A percentile compares a stretch with the other conserved stretches of the same genome.
Evolutionary conservation across 2,797 vertebrate genomes (phyloP).

Genomic region (Sciurus vulgaris): DNA sequence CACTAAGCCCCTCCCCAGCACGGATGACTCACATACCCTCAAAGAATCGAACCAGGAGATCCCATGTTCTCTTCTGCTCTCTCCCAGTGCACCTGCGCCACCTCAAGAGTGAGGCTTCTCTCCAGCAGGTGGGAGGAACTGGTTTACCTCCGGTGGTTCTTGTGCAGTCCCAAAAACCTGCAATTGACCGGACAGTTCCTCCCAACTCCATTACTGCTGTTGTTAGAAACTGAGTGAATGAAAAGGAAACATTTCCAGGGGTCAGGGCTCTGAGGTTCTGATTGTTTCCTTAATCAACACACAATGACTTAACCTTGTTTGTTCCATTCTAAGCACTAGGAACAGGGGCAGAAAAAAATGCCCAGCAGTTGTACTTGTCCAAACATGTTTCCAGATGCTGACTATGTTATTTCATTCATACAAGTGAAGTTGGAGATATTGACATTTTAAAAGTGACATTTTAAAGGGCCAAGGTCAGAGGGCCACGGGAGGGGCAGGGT

Average conservation of each 20-base stretch:
- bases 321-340: not conserved
- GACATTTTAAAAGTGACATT: not conserved
- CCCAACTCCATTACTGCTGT: not conserved
- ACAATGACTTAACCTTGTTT: not conserved
- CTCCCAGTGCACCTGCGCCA: not conserved
- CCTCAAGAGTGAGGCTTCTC: not conserved
- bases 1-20: not conserved
- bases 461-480: not conserved
- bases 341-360: not conserved
- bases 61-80: not conserved
- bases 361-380: not conserved
- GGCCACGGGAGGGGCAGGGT: not conserved
- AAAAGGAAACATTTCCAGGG: not conserved
- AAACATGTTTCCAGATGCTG: not conserved
- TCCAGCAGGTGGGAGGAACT: not conserved
- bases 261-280: not conserved
- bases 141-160: not conserved
- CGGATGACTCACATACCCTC: not conserved
- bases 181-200: not conserved
- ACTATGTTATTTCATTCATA: not conserved
- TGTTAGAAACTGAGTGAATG: conserved; percentile 12
- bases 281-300: not conserved
- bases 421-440: not conserved
- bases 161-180: not conserved
- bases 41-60: not conserved